These are phyloP conservation scores for Platynereis dumerilii DNA, from an alignment of 2,888 invertebrate species.

Conservation along the genomic window DNA sequence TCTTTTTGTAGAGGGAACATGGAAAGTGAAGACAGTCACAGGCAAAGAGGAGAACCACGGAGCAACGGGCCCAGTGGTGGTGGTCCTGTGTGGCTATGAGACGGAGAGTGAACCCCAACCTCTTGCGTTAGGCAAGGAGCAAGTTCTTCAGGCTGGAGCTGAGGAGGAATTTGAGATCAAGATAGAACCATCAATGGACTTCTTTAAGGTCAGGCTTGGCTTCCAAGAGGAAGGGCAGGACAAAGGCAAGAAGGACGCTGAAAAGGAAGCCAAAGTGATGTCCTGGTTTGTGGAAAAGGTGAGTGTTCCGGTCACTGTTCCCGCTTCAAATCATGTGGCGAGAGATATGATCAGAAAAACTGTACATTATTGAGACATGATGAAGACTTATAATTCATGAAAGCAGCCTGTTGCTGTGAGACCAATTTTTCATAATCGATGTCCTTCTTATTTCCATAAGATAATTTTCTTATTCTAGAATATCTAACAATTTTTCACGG, in stretches of 20 bases:
- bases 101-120: slow-evolving; percentile 43
- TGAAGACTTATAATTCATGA: no score
- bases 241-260: slow-evolving; percentile 6
- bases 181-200: not conserved
- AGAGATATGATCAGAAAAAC: no score
- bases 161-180: slow-evolving; percentile 44
- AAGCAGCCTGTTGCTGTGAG: no score
- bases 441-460: no score
- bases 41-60: not conserved
- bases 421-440: no score
- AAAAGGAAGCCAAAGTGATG: slow-evolving; percentile 22
- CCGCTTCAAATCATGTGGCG: no score
- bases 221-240: slow-evolving; percentile 34
- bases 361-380: no score
- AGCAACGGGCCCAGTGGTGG: slow-evolving; percentile 28
- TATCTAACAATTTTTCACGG: no score
- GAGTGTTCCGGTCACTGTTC: not conserved
- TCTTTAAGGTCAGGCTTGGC: slow-evolving; percentile 45
- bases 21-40: slow-evolving; percentile 31
- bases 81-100: slow-evolving; percentile 49
- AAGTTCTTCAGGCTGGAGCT: slow-evolving; percentile 38
- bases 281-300: slow-evolving; percentile 49
- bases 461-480: no score
- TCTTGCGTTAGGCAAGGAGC: not conserved
- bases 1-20: slow-evolving; percentile 48